These are phyloP conservation scores for Pseudolaguvia tuberculata DNA, from an alignment of 2,113 vertebrate genomes.

Conservation along the genomic window DNA sequence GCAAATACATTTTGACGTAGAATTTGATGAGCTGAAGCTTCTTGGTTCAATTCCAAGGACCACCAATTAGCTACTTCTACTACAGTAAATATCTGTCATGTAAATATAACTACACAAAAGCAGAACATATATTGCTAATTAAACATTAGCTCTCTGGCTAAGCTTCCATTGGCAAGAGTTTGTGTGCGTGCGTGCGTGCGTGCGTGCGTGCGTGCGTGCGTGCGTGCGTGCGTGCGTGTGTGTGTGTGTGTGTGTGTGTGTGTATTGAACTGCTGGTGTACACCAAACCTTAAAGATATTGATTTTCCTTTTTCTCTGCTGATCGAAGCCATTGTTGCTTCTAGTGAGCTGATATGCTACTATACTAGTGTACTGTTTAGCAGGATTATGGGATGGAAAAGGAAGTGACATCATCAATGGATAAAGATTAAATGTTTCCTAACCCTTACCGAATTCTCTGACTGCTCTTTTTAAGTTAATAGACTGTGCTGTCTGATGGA, in stretches of 20 bases:
- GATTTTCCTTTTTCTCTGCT: neutral
- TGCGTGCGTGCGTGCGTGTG: neutral
- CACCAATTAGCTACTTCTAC: too few relatives aligned
- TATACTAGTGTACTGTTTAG: neutral
- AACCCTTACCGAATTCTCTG: too few relatives aligned
- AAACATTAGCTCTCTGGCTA: neutral
- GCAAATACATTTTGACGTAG: too few relatives aligned
- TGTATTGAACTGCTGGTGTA: neutral
- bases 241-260: neutral
- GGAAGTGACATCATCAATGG: too few relatives aligned
- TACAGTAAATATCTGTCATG: too few relatives aligned
- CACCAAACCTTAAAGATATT: neutral
- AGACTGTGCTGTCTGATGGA: too few relatives aligned
- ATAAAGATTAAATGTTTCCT: too few relatives aligned
- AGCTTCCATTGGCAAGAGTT: neutral
- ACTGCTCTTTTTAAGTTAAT: too few relatives aligned
- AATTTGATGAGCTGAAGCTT: too few relatives aligned
- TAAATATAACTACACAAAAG: neutral
- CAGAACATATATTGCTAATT: neutral
- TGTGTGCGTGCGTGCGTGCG: too few relatives aligned
- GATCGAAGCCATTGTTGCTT: neutral
- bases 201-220: neutral
- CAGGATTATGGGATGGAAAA: neutral
- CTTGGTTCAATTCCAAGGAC: too few relatives aligned
- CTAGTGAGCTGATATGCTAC: neutral